Conservation (phyloP, 2,113 vertebrate genomes). For the Meleagris gallopavo region DNA sequence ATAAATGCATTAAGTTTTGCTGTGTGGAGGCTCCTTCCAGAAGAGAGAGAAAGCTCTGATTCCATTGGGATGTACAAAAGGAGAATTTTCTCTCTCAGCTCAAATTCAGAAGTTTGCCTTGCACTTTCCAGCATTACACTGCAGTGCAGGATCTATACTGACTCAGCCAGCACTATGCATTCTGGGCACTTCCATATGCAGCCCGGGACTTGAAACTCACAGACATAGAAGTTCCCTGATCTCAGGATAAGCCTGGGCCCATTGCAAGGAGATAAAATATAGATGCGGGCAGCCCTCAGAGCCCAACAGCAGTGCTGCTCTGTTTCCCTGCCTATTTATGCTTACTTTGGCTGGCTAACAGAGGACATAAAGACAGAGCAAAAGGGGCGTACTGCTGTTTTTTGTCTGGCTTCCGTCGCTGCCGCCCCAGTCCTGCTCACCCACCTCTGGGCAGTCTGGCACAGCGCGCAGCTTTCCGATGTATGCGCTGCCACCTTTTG, state of each 20-base stretch:
- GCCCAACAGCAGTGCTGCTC: conserved; percentile 1
- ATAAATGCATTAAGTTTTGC: background rate
- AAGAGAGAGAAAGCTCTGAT: background rate
- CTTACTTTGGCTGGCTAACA: background rate
- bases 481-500: conserved; percentile 67
- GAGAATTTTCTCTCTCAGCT: background rate
- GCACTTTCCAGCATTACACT: background rate
- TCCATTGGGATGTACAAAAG: background rate
- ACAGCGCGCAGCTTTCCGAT: background rate
- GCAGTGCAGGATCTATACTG: no score
- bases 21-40: background rate
- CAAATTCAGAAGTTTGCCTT: background rate
- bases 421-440: background rate
- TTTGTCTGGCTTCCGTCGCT: background rate
- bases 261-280: background rate
- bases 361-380: background rate
- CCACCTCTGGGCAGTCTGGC: background rate
- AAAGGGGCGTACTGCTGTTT: background rate
- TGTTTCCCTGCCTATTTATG: conserved; percentile 34
- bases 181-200: background rate
- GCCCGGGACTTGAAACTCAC: background rate
- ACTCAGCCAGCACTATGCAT: background rate
- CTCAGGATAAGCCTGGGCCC: background rate
- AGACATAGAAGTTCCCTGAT: background rate
- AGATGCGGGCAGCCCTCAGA: background rate